Evolutionary conservation across 2,113 vertebrate genomes (phyloP).

Genomic region (Glaucidium brasilianum): DNA sequence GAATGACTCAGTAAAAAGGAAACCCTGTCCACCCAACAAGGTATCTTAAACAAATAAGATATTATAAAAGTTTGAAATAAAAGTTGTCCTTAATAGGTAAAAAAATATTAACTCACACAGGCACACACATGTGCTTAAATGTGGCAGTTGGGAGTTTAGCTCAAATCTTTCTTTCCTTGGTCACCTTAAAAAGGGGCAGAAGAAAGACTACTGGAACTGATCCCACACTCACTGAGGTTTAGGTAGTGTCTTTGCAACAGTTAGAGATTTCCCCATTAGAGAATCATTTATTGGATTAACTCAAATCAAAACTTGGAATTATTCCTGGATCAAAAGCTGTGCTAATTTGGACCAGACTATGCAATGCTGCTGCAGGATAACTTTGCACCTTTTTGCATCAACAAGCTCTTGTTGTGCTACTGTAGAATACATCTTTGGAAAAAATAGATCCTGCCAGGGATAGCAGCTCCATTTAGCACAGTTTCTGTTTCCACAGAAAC

Average conservation of each 20-base stretch:
- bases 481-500: slow-evolving; percentile 54
- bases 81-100: not conserved
- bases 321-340: not conserved
- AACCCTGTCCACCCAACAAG: not conserved
- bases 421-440: not conserved
- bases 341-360: not conserved
- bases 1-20: slow-evolving; percentile 21
- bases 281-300: not conserved
- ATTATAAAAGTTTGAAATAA: not conserved
- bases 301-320: not conserved
- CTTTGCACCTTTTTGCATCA: not conserved
- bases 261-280: not conserved
- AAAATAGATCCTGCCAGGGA: not conserved
- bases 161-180: not conserved
- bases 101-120: not conserved
- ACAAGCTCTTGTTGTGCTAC: not conserved
- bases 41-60: not conserved
- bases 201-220: not conserved
- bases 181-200: not conserved
- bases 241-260: not conserved
- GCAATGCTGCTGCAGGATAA: not conserved
- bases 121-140: not conserved
- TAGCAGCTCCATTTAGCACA: not conserved
- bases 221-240: not conserved
- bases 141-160: not conserved